A percentile compares a stretch with the other conserved stretches of the same genome.
Evolutionary conservation across 1,140 invertebrate genomes (phyloP).

Genomic region (Atopsyche davidsoni): DNA sequence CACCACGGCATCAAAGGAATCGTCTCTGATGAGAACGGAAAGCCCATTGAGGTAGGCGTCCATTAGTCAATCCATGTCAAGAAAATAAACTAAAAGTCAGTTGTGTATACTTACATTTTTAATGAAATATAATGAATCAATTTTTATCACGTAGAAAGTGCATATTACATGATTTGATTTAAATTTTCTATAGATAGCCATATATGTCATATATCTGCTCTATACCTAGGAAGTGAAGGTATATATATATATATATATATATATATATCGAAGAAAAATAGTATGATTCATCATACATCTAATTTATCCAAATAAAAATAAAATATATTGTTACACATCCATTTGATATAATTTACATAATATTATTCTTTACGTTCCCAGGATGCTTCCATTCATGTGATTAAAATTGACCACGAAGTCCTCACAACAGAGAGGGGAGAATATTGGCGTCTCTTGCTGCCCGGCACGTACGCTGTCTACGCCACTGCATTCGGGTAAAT

Average conservation of each 20-base stretch:
- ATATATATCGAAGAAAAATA: too few species aligned
- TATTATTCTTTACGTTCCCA: constrained; percentile 35
- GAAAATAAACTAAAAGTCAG: too few species aligned
- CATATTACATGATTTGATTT: too few species aligned
- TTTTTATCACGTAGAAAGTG: too few species aligned
- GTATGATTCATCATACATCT: too few species aligned
- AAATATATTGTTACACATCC: constrained; percentile 11
- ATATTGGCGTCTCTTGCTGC: constrained; percentile 80
- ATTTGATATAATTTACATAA: constrained; percentile 22
- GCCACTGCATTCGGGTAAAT: constrained; percentile 68
- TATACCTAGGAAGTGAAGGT: too few species aligned
- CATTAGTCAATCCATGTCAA: not conserved
- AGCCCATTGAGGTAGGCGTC: constrained; percentile 35
- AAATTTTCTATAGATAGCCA: too few species aligned
- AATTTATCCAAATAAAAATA: not conserved
- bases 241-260: constrained; percentile 1
- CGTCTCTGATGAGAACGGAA: constrained; percentile 40
- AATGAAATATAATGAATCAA: too few species aligned
- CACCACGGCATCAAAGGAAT: constrained; percentile 80
- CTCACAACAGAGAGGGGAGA: constrained; percentile 70
- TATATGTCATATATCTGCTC: too few species aligned
- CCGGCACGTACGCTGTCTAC: constrained; percentile 71
- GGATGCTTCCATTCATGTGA: constrained; percentile 67
- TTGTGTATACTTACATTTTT: too few species aligned
- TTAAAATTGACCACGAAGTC: constrained; percentile 62